Percentiles rank a stretch among this genome's conserved stretches.
phyloP scores from a whole-genome alignment of 2,113 vertebrate species.

The Fukomys damarensis region DNA sequence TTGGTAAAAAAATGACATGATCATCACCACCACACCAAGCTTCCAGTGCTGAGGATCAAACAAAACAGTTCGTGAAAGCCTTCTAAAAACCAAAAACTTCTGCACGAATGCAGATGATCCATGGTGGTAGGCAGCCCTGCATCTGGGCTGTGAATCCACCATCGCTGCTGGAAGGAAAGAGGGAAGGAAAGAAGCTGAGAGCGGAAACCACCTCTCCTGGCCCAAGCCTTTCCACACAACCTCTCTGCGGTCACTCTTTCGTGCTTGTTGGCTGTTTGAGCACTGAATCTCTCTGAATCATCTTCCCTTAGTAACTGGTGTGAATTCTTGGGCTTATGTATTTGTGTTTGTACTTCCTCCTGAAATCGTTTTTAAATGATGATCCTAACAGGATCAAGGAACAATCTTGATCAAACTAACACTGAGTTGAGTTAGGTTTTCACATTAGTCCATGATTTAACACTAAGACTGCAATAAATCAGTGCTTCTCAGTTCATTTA shows the following conservation, averaged over 20 bases:
- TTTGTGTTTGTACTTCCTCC: neutral
- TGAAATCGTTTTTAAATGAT: neutral
- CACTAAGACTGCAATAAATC: neutral
- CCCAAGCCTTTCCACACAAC: neutral
- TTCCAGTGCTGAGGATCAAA: neutral
- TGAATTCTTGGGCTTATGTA: neutral
- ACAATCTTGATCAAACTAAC: neutral
- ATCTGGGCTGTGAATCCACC: neutral
- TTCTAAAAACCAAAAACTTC: neutral
- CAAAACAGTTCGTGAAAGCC: neutral
- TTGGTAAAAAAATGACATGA: neutral
- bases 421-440: neutral
- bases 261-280: neutral
- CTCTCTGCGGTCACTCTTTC: neutral
- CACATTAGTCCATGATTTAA: neutral
- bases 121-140: too few relatives aligned
- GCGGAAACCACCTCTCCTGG: neutral
- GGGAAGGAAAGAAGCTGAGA: neutral
- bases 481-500: neutral
- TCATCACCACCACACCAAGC: neutral
- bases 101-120: neutral
- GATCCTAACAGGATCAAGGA: neutral
- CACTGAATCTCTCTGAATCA: neutral
- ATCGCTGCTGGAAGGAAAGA: neutral
- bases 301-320: neutral